Conservation (phyloP, 2,113 vertebrate species). For the Cochlearius cochlearius region DNA sequence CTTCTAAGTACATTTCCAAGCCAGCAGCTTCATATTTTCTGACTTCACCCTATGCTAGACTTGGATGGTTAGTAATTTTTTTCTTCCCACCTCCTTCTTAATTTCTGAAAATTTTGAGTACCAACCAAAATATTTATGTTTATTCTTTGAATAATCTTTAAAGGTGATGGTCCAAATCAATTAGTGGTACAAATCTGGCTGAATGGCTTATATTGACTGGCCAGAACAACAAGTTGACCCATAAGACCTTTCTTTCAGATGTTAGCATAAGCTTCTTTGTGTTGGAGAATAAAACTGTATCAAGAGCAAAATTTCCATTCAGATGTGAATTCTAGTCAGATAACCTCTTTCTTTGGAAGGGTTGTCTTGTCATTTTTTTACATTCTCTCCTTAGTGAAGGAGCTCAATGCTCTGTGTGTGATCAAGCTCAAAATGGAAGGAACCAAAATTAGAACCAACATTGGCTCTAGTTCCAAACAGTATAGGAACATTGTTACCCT, state of each 20-base stretch:
- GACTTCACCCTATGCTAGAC: constrained; percentile 69
- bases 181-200: background rate
- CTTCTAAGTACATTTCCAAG: constrained; percentile 52
- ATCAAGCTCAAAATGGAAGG: background rate
- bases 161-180: background rate
- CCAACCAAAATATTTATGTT: background rate
- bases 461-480: background rate
- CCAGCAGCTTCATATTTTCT: constrained; percentile 72
- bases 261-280: background rate
- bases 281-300: background rate
- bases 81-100: background rate
- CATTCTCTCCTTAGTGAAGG: background rate
- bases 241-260: background rate
- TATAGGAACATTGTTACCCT: background rate
- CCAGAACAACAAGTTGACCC: background rate
- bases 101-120: background rate
- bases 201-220: background rate
- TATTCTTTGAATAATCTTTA: background rate
- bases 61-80: constrained; percentile 75
- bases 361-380: background rate
- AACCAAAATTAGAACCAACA: background rate
- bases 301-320: background rate
- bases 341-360: background rate
- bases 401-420: background rate
- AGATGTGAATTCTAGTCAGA: background rate